Evolutionary conservation across 2,113 vertebrate species (phyloP), one percentile per base, ranked within the genome.

Genomic region (Ceyx cyanopectus): DNA sequence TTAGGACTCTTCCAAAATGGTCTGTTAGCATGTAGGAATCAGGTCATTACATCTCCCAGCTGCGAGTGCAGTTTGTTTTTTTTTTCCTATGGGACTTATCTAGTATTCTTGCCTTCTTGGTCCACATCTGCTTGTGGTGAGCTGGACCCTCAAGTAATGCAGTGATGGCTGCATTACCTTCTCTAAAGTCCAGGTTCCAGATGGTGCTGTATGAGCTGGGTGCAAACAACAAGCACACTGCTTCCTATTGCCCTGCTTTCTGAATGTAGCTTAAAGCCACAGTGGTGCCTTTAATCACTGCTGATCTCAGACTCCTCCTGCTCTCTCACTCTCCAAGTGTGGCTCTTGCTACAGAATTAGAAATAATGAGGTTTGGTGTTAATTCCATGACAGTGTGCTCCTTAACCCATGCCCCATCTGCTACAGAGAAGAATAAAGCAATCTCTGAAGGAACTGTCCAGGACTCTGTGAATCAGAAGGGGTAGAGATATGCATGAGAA

Each of bases 221-320:
- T 48, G 62, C n/a, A 19, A 32, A 60, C 54, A 21, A 57, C 48
- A 68, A 63, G 27, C 23, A 62, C 2, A 32, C 3, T 60, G 43
- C 27, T 87, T 70, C 9, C 1, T 24, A 2, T 30, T 68, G 74
- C 19, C 0, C 0, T n/a, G 27, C n/a, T 68, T 81, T 67, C 65
- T 63, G 51, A 70, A 79, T 32, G 30, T 60, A 62, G n/a, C 30
- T 29, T 37, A 56, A 75, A 79, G 27, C 27, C 11, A 30, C 8
- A 58, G 19, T 13, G 43, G n/a, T 58, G 56, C 3, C 29, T 85
- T 56, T 40, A 18, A 9, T 81, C 30, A 7, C 51, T 40, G 21
- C 58, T 86, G 54, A 14, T 50, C 17, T 70, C 30, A 23, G 63
- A 15, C 22, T 75, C 34, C 7, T 77, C 21, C 37, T 72, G 32